Base-by-base conservation (phyloP, 2,113 vertebrate genomes). In the Apus apus region DNA sequence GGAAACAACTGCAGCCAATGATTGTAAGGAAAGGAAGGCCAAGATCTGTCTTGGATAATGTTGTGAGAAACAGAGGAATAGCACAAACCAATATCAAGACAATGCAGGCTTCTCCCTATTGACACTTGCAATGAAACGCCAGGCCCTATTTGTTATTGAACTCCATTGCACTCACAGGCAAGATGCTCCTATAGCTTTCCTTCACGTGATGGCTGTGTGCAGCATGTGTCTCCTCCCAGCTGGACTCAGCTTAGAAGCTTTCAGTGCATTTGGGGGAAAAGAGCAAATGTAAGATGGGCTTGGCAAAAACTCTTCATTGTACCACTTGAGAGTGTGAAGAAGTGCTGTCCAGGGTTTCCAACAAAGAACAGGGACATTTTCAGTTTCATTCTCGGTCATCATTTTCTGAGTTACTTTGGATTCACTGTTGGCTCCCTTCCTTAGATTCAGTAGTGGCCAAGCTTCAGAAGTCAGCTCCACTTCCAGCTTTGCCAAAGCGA, bases 191-290 rank as follows among this genome's bases (percentile, higher is more conserved):
- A 1, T 3, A 70, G 14, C 32, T 85, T 72, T 67, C 15, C 60
- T 80, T 87, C 64, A 38, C 11, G 30, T 0, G 0, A 32, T 15
- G 36, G 13, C 32, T 66, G 8, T 40, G 45, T 43, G 50, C 13
- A 65, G 16, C 2, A 2, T 13, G 6, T 8, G 34, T 48, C 11
- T 82, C 26, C 48, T 61, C 11, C 32, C n/a, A 76, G 20, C 6
- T 57, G 61, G 45, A 46, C 19, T 67, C 3, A 0, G 29, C 34
- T 80, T 48, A 70, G 77, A 85, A 76, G 29, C 5, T 74, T 85
- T 27, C 32, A 51, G 62, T 13, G 25, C 3, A 22, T 66, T 27
- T 53, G 10, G 3, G 5, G 5, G 1, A 2, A 4, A 8, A 30
- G 12, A 45, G 9, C 50, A 80, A 79, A 61, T 40, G 6, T 13